Percentiles rank a stretch among this genome's conserved stretches.
phyloP scores from a whole-genome alignment of 2,797 vertebrate species.

The Stomatorhinus walkeri region DNA sequence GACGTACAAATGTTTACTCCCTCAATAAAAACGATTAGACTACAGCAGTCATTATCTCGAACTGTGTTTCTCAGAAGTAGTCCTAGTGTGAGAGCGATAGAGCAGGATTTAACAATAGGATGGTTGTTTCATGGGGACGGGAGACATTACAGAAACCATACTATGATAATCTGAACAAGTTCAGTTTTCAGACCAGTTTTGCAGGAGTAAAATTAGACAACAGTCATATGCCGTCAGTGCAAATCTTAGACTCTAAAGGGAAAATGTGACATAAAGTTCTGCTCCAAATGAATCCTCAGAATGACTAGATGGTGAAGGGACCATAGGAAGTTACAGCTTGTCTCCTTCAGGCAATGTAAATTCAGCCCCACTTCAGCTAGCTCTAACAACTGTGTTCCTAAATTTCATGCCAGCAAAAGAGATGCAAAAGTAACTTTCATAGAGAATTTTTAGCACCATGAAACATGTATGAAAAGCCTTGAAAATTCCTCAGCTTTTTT shows the following conservation, averaged over 20 bases:
- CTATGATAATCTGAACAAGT: background rate
- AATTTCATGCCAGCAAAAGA: background rate
- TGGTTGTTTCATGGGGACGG: background rate
- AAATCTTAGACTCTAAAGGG: background rate
- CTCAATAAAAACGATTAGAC: background rate
- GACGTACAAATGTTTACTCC: background rate
- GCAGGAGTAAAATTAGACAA: background rate
- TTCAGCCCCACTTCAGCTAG: background rate
- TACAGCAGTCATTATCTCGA: background rate
- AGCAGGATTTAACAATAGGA: background rate
- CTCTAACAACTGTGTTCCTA: background rate
- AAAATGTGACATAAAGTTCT: background rate
- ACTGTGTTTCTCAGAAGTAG: background rate
- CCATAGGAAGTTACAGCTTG: background rate
- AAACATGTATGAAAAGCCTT: constrained; percentile 22
- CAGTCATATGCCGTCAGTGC: background rate
- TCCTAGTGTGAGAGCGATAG: background rate
- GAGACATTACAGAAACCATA: background rate
- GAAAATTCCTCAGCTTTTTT: constrained; percentile 21
- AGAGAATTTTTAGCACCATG: constrained; percentile 19
- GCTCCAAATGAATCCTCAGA: background rate
- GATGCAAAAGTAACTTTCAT: constrained; percentile 8
- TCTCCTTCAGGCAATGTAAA: constrained; percentile 22
- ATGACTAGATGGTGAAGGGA: background rate
- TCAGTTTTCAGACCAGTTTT: background rate